These are phyloP conservation scores for Sus cebifrons DNA, from an alignment of 2,797 vertebrate species.

Conservation along the genomic window DNA sequence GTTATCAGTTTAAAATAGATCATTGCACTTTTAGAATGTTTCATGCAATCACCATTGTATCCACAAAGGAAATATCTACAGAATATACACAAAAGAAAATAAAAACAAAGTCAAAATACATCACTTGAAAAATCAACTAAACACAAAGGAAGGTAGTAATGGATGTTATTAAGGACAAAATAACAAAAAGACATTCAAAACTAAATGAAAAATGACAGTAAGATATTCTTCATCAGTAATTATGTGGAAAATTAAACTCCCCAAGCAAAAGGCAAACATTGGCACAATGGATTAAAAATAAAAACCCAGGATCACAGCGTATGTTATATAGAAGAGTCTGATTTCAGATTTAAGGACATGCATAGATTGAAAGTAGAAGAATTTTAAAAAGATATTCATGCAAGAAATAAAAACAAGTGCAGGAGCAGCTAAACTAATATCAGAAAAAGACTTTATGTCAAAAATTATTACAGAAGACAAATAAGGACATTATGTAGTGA, in stretches of 20 bases:
- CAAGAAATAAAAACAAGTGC: background rate
- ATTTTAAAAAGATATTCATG: background rate
- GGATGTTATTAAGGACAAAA: no score
- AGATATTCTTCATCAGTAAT: background rate
- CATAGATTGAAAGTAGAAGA: background rate
- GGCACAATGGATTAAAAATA: background rate
- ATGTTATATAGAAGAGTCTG: background rate
- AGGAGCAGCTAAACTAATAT: background rate
- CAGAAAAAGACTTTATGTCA: background rate
- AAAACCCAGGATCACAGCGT: background rate
- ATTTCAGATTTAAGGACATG: background rate
- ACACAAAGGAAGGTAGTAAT: no score
- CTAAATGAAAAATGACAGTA: background rate
- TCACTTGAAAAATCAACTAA: no score
- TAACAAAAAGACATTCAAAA: no score
- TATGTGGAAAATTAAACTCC: background rate
- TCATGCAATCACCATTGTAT: background rate
- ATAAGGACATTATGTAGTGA: background rate
- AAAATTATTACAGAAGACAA: background rate
- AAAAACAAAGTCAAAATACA: no score
- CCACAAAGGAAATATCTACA: background rate
- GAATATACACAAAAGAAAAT: no score
- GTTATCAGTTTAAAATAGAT: background rate
- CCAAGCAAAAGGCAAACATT: background rate
- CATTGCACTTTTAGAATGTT: background rate